phyloP scores from a whole-genome alignment of 1,140 invertebrate species.

The Nilaparvata lugens region DNA sequence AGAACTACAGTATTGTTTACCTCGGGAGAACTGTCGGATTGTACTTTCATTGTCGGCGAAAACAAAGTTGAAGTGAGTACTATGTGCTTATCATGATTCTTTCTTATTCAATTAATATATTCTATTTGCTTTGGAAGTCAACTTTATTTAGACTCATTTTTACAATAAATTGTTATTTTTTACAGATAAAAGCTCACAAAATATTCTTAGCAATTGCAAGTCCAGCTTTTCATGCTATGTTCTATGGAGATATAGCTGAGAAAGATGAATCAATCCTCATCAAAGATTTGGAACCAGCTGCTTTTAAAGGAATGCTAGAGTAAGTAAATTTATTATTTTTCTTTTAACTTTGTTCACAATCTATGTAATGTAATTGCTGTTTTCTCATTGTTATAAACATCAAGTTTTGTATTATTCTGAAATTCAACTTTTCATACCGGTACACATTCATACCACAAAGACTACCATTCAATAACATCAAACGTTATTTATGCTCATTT shows the following conservation, averaged over 20 bases:
- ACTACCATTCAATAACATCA: too few relatives aligned
- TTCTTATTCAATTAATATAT: too few relatives aligned
- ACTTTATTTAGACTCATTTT: not conserved
- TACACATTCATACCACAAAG: too few relatives aligned
- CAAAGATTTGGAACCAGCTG: constrained; percentile 70
- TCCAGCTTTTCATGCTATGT: constrained; percentile 73
- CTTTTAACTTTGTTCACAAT: too few relatives aligned
- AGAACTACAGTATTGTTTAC: not conserved
- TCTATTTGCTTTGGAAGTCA: too few relatives aligned
- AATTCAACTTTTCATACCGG: too few relatives aligned
- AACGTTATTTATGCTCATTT: too few relatives aligned
- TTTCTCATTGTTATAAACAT: too few relatives aligned
- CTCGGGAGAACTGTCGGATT: not conserved
- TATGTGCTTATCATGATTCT: not conserved
- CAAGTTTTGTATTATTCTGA: too few relatives aligned
- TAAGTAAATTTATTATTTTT: constrained; percentile 24
- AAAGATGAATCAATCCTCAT: constrained; percentile 65
- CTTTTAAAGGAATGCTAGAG: constrained; percentile 68
- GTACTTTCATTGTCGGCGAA: constrained; percentile 1
- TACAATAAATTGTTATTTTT: constrained; percentile 13
- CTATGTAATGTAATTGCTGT: too few relatives aligned
- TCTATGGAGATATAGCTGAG: constrained; percentile 62
- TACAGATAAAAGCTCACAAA: constrained; percentile 62
- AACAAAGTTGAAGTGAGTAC: not conserved
- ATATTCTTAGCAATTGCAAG: constrained; percentile 73